Percentiles rank a stretch among this genome's conserved stretches.
Evolutionary conservation across 2,797 vertebrate species (phyloP).

Genomic region (Lithobates sylvaticus): DNA sequence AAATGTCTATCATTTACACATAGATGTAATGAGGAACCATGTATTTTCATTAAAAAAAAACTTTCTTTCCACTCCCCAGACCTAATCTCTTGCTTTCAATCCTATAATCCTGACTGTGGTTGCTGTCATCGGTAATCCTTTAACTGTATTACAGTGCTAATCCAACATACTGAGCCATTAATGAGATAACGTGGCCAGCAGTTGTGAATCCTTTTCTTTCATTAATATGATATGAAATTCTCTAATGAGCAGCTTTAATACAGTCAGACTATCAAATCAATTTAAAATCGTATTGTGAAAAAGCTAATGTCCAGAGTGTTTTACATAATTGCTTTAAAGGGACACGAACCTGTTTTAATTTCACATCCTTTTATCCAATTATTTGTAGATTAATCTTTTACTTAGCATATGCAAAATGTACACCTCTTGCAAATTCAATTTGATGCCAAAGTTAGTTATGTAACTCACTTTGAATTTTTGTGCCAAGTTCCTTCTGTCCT

Average conservation of each 20-base stretch:
- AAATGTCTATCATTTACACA: conserved; percentile 50
- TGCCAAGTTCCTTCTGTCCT: too few species aligned
- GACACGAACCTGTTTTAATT: not conserved
- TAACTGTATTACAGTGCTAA: conserved; percentile 10
- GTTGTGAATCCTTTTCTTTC: conserved; percentile 45
- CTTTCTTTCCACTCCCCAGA: conserved; percentile 15
- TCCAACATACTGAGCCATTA: conserved; percentile 44
- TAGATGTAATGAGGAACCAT: conserved; percentile 51
- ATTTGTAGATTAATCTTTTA: not conserved
- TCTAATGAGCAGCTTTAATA: conserved; percentile 47
- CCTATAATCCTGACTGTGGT: conserved; percentile 38
- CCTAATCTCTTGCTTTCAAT: conserved; percentile 49
- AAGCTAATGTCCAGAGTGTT: conserved; percentile 2
- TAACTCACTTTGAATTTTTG: too few species aligned
- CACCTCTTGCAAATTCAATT: too few species aligned
- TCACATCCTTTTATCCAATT: not conserved
- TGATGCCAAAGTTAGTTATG: too few species aligned
- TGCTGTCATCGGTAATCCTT: conserved; percentile 45
- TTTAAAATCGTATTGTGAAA: conserved; percentile 11
- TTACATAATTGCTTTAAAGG: conserved; percentile 8
- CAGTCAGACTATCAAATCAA: conserved; percentile 29
- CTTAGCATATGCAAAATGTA: not conserved
- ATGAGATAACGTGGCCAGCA: conserved; percentile 33
- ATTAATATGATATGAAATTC: conserved; percentile 42
- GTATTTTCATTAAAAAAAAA: conserved; percentile 47